These are phyloP conservation scores for Toxonevra muliebris DNA, from an alignment of 2,888 invertebrate species.

Conservation along the genomic window DNA sequence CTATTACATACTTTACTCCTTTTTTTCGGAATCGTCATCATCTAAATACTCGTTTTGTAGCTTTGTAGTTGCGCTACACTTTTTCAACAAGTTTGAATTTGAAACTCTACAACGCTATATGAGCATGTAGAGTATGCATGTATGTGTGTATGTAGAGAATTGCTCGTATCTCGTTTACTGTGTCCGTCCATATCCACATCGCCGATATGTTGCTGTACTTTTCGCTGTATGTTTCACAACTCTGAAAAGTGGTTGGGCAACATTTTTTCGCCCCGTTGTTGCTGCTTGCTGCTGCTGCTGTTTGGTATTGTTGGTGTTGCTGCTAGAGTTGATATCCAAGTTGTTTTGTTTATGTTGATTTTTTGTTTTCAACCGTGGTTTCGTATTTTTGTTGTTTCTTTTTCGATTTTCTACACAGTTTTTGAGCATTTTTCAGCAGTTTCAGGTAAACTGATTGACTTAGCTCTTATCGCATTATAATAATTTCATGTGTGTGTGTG, in stretches of 20 bases:
- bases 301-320: not conserved
- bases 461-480: slow-evolving; percentile 14
- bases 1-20: too few relatives aligned
- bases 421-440: slow-evolving; percentile 35
- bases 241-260: slow-evolving; percentile 53
- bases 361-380: not conserved
- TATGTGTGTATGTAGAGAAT: not conserved
- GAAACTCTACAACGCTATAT: too few relatives aligned
- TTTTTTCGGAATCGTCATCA: too few relatives aligned
- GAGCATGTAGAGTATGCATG: not conserved
- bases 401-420: slow-evolving; percentile 13
- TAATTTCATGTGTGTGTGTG: not conserved
- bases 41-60: too few relatives aligned
- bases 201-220: too few relatives aligned
- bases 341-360: not conserved
- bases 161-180: not conserved
- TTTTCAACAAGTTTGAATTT: too few relatives aligned
- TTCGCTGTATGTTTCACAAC: too few relatives aligned
- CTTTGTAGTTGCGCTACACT: too few relatives aligned
- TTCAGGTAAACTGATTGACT: slow-evolving; percentile 49
- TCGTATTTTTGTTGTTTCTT: not conserved
- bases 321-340: not conserved
- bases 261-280: slow-evolving; percentile 56
- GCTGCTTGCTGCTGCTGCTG: slow-evolving; percentile 44
- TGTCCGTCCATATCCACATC: too few relatives aligned